Evolutionary conservation across 2,797 vertebrate genomes (phyloP).

Genomic region (Varecia variegata): DNA sequence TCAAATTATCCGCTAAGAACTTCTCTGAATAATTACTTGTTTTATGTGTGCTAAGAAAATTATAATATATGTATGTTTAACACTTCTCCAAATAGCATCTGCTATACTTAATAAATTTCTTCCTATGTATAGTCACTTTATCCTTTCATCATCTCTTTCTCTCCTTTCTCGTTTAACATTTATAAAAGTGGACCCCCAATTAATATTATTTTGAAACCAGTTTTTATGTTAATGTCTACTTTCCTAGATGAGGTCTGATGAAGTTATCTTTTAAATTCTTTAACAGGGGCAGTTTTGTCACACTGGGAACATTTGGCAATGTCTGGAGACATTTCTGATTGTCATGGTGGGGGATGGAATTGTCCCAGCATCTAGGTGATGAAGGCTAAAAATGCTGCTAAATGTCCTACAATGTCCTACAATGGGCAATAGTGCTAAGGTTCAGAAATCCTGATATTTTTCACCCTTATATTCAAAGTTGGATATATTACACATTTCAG

Average conservation of each 20-base stretch:
- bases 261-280: not conserved
- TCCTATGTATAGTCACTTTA: not conserved
- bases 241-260: not conserved
- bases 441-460: not conserved
- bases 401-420: too few species aligned
- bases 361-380: not conserved
- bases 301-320: not conserved
- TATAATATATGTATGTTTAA: not conserved
- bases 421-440: not conserved
- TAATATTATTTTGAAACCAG: not conserved
- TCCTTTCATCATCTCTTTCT: not conserved
- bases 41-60: not conserved
- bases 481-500: not conserved
- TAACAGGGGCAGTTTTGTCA: not conserved
- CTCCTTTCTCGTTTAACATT: not conserved
- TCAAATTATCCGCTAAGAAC: not conserved
- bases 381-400: not conserved
- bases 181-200: not conserved
- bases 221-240: not conserved
- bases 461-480: not conserved
- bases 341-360: not conserved
- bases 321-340: not conserved
- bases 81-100: not conserved
- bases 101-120: not conserved
- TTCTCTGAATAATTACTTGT: conserved; percentile 19